Percentiles rank a stretch among this genome's conserved stretches.
Conservation (phyloP, 1,140 invertebrate species). For the Pygmarrhopalites habei region DNA sequence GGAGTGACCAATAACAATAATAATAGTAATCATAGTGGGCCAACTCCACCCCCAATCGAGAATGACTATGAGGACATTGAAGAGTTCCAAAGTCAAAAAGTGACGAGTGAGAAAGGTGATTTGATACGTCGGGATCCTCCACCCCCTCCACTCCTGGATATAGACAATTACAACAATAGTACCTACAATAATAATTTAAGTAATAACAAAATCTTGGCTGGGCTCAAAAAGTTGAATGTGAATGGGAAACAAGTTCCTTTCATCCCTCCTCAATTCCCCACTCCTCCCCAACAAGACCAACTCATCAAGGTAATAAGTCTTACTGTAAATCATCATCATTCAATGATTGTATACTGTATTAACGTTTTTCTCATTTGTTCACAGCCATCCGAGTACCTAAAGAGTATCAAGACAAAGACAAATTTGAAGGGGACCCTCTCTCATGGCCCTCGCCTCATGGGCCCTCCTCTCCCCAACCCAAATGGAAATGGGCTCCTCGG, state of each 20-base stretch:
- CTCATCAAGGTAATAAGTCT: too few species aligned
- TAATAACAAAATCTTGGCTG: neutral
- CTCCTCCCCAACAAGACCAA: slow-evolving; percentile 53
- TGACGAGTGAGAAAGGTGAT: neutral
- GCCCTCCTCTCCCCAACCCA: too few species aligned
- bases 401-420: slow-evolving; percentile 60
- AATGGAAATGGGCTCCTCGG: neutral
- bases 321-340: too few species aligned
- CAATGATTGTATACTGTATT: too few species aligned
- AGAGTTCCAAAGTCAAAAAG: slow-evolving; percentile 13
- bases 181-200: slow-evolving; percentile 1
- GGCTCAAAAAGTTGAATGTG: slow-evolving; percentile 37
- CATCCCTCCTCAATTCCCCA: slow-evolving; percentile 42
- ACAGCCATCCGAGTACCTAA: slow-evolving; percentile 81
- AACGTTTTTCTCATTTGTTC: too few species aligned
- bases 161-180: neutral
- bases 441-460: neutral
- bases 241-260: slow-evolving; percentile 46
- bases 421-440: slow-evolving; percentile 1
- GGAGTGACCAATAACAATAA: neutral
- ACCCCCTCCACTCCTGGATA: slow-evolving; percentile 21
- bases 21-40: neutral
- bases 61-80: slow-evolving; percentile 41
- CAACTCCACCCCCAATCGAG: too few species aligned
- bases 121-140: too few species aligned